Conservation (phyloP, 1,140 invertebrate species). For the Steinernema feltiae region DNA sequence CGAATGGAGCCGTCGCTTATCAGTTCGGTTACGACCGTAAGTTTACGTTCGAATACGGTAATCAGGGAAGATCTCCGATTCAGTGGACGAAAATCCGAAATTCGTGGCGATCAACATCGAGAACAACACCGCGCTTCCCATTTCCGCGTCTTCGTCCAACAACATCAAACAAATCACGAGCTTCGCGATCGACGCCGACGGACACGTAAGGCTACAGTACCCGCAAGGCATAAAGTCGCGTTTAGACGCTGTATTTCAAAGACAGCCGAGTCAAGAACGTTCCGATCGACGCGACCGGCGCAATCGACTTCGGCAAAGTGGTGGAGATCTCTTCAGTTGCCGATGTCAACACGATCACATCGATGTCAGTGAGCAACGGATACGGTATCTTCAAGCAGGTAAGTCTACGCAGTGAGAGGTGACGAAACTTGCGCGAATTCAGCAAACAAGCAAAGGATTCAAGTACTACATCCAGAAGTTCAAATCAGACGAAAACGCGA, state of each 20-base stretch:
- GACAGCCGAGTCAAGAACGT: background rate
- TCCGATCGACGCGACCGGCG: background rate
- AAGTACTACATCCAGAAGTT: background rate
- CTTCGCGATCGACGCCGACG: background rate
- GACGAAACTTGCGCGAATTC: background rate
- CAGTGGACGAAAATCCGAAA: background rate
- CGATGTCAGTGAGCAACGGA: background rate
- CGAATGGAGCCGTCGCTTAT: background rate
- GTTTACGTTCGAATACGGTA: too few species aligned
- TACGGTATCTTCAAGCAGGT: background rate
- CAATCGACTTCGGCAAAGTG: background rate
- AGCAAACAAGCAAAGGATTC: background rate
- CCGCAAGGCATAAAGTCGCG: too few species aligned
- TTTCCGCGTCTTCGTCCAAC: background rate
- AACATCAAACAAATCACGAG: background rate
- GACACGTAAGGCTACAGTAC: background rate
- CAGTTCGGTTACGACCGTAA: background rate
- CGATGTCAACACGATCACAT: background rate
- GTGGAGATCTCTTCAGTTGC: background rate
- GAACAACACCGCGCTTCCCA: background rate
- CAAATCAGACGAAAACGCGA: background rate
- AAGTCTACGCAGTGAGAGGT: background rate
- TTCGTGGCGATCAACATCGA: background rate
- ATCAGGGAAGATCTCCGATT: too few species aligned
- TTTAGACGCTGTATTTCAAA: background rate